These are phyloP conservation scores for Campoplex capitator DNA, from an alignment of 2,888 invertebrate genomes.

Conservation along the genomic window DNA sequence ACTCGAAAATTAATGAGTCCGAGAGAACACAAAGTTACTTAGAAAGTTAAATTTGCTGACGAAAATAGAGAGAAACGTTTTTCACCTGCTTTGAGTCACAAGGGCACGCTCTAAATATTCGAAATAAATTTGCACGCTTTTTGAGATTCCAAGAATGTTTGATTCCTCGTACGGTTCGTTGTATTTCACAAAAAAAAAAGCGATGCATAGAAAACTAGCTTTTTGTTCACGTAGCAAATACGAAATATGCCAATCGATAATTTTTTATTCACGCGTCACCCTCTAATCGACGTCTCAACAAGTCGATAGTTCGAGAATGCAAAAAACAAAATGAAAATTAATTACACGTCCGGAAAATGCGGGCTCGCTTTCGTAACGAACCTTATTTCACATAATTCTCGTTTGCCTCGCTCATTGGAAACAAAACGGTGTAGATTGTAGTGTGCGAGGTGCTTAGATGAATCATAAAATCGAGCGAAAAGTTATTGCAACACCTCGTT, in stretches of 20 bases:
- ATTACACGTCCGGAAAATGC: slow-evolving; percentile 16
- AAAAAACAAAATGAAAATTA: background rate
- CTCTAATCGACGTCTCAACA: background rate
- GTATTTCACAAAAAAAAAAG: background rate
- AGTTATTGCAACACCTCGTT: slow-evolving; percentile 40
- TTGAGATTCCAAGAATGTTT: background rate
- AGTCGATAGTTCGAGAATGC: background rate
- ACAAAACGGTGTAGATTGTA: slow-evolving; percentile 16
- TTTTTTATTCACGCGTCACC: background rate
- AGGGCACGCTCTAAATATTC: background rate
- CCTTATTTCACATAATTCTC: slow-evolving; percentile 52
- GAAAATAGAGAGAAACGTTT: background rate
- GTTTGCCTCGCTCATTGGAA: slow-evolving; percentile 24
- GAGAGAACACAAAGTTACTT: background rate
- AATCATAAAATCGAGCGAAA: slow-evolving; percentile 30
- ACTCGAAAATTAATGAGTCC: background rate
- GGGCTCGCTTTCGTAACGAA: slow-evolving; percentile 25
- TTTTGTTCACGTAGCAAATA: background rate
- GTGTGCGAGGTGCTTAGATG: slow-evolving; percentile 42
- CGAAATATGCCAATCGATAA: background rate
- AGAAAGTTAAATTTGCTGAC: background rate
- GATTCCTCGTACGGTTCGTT: background rate
- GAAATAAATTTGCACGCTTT: background rate
- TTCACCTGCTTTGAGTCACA: background rate
- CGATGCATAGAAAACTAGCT: background rate